These are phyloP conservation scores for Gryon sp. DNA, from an alignment of 1,140 invertebrate species.

Conservation along the genomic window DNA sequence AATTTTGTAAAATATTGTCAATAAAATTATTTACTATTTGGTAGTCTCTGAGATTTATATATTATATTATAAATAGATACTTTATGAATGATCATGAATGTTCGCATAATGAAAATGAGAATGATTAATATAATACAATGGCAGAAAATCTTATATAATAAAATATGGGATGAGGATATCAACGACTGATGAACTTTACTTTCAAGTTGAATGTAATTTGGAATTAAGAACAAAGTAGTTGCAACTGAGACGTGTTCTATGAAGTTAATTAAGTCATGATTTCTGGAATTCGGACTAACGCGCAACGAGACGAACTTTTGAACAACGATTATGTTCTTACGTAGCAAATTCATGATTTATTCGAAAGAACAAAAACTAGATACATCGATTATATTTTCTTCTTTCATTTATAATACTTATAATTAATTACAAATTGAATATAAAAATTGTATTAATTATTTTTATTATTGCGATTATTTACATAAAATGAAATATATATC, in stretches of 20 bases:
- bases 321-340: conserved; percentile 20
- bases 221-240: conserved; percentile 45
- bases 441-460: too few relatives aligned
- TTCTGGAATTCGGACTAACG: conserved; percentile 36
- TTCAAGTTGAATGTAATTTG: conserved; percentile 44
- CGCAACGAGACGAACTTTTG: conserved; percentile 16
- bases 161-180: conserved; percentile 15
- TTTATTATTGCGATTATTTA: too few relatives aligned
- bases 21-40: too few relatives aligned
- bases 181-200: conserved; percentile 44
- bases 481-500: too few relatives aligned
- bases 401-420: too few relatives aligned
- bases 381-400: too few relatives aligned
- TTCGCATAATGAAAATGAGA: conserved; percentile 19
- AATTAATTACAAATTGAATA: too few relatives aligned
- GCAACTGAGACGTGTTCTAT: conserved; percentile 32
- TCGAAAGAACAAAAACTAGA: too few relatives aligned
- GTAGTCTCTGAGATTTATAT: too few relatives aligned
- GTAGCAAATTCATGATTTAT: conserved; percentile 5
- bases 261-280: conserved; percentile 46
- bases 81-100: too few relatives aligned
- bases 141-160: conserved; percentile 40
- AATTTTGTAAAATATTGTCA: too few relatives aligned
- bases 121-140: conserved; percentile 43
- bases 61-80: too few relatives aligned